These are phyloP conservation scores for Acronicta aceris DNA, from an alignment of 2,888 invertebrate genomes.

Conservation along the genomic window DNA sequence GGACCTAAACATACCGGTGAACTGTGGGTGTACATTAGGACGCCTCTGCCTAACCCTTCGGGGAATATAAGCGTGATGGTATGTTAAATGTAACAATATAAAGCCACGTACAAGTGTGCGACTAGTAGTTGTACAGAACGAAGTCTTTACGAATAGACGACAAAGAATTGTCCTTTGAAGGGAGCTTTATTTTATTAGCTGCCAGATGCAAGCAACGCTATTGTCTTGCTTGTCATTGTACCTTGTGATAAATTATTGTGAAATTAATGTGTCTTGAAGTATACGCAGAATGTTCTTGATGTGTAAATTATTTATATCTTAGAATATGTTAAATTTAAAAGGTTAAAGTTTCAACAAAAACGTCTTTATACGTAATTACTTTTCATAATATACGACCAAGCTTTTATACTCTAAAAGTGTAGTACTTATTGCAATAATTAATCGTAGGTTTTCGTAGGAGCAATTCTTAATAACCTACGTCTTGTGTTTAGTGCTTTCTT, in stretches of 20 bases:
- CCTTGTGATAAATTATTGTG: background rate
- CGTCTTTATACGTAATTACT: too few relatives aligned
- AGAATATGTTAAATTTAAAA: background rate
- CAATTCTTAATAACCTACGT: too few relatives aligned
- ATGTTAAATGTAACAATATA: constrained; percentile 2
- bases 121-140: constrained; percentile 13
- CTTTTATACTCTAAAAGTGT: too few relatives aligned
- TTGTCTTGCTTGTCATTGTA: constrained; percentile 17
- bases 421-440: too few relatives aligned
- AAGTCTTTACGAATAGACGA: constrained; percentile 11
- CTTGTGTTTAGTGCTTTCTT: too few relatives aligned
- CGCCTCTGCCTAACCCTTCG: too few relatives aligned
- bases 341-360: too few relatives aligned
- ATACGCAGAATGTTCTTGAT: background rate
- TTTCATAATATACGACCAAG: too few relatives aligned
- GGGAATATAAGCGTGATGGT: too few relatives aligned
- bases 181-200: constrained; percentile 26
- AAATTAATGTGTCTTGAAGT: background rate
- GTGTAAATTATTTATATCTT: background rate
- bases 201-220: constrained; percentile 13
- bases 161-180: constrained; percentile 22
- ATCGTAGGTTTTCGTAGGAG: too few relatives aligned
- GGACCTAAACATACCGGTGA: too few relatives aligned
- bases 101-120: background rate
- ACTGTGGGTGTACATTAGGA: too few relatives aligned